Percentiles rank a stretch among this genome's conserved stretches.
These are phyloP conservation scores for Gnatocerus cornutus DNA, from an alignment of 2,888 invertebrate species.

Conservation along the genomic window DNA sequence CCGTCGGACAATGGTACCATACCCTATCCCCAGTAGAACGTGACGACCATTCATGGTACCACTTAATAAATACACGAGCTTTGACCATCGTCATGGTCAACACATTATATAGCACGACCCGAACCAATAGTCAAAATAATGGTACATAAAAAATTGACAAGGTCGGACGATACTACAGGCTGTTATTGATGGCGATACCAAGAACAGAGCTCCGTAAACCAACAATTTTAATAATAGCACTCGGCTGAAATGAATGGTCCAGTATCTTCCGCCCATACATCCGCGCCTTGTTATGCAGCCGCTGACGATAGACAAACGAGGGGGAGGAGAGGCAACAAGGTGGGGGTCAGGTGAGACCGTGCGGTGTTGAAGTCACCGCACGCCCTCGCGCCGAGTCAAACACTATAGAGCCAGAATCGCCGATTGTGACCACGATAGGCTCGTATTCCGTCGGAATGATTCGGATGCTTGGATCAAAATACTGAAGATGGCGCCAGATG, in stretches of 20 bases:
- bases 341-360: slow-evolving; percentile 58
- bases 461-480: slow-evolving; percentile 18
- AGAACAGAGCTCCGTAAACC: slow-evolving; percentile 49
- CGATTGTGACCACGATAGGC: slow-evolving; percentile 32
- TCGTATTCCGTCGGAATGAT: slow-evolving; percentile 34
- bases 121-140: background rate
- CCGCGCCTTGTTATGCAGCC: slow-evolving; percentile 66
- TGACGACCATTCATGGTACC: too few relatives aligned
- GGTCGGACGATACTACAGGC: slow-evolving; percentile 20
- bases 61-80: too few relatives aligned
- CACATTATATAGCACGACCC: background rate
- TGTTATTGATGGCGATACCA: slow-evolving; percentile 31
- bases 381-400: slow-evolving; percentile 65
- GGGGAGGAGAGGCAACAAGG: slow-evolving; percentile 48
- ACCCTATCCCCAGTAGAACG: too few relatives aligned
- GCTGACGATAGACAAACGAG: slow-evolving; percentile 52
- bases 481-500: slow-evolving; percentile 47
- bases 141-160: slow-evolving; percentile 21
- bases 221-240: slow-evolving; percentile 58
- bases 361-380: slow-evolving; percentile 66
- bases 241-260: slow-evolving; percentile 59
- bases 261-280: slow-evolving; percentile 67
- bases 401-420: slow-evolving; percentile 53
- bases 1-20: too few relatives aligned
- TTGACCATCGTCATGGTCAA: background rate